Base-by-base conservation (phyloP, 1,140 invertebrate genomes). In the Idris sp. region DNA sequence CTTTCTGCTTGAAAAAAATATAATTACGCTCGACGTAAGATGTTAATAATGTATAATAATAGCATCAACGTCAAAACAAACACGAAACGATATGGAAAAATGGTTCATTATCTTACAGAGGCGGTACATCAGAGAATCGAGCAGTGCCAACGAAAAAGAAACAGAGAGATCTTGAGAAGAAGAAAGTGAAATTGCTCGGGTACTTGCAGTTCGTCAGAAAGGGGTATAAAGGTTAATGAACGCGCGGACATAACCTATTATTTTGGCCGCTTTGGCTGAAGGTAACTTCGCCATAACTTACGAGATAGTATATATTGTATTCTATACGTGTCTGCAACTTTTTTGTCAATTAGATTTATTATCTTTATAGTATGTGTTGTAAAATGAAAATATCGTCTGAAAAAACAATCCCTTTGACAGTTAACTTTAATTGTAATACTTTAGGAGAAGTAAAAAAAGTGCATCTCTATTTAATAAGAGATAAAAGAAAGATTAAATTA, bases 141-240 rank as follows among this genome's bases (percentile, higher is more conserved):
- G 59, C 46, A 33, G 41, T 46, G 49, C 56, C 18, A 69, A 68
- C 58, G 54, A 62, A 41, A 69, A 65, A 76, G 38, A 41, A 56
- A 41, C 51, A 33, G 15, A 44, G 49, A 68, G 40, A 56, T 74
- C 71, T 74, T 67, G 61, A 41, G 71, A 74, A 74, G 61, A 74
- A 46, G 43, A 35, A 68, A 64, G 64, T 62, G 41, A 74, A 81
- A 83, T 83, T 80, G 81, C 77, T 81, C 68, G 43, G 80, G 81
- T 81, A 81, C 79, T 80, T 74, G 81, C 79, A 78, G 76, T 81
- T 79, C 79, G 83, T 76, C 80, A 74, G 62, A 61, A 40, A 33
- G 49, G 81, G 84, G 84, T 86, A 86, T 85, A 86, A 87, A 87
- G 86, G 86, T 86, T 87, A 87, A 87, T 87, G 85, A 87, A 85